Base-by-base conservation (phyloP, 1,140 invertebrate genomes). In the Dufourea novaeangliae region DNA sequence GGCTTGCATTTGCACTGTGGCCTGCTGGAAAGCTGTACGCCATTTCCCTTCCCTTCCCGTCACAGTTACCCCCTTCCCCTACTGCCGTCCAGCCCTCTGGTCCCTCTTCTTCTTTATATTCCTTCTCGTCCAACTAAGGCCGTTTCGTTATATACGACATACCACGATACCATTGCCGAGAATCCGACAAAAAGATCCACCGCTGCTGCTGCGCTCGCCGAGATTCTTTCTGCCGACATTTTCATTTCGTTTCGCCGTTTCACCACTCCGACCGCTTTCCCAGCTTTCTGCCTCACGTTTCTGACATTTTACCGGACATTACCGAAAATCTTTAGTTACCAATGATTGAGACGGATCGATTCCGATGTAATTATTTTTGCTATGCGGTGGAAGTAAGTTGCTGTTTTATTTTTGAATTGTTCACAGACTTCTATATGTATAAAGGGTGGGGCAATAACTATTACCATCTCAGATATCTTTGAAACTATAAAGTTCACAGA, bases 1-100 rank as follows among this genome's bases (percentile, higher is more conserved):
- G 81, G 83, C 64, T 76, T 84, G 86, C 84, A 83, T 87, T 87
- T 86, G 78, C 84, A 84, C 79, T 80, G 85, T 71, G 79, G 77
- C 77, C 78, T 64, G 79, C 37, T 44, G 75, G 77, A 76, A 82
- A 85, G 81, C 72, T 78, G 71, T 41, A 39, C 78, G 39, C 63
- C 62, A 20, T 62, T 59, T 68, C 46, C 32, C 61, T 17, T 14
- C 44, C 27, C 6, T 5, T 3, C 34, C 20, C 29, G n/a, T 22
- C 29, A 11, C 20, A 1, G 22, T 14, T 7, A 14, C 17, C 29
- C 12, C 32, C 61, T 1, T 6, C 32, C 27, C 27, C 22, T 32
- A n/a, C 32, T 5, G 7, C 46, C 46, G 20, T 17, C 20, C 54
- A 17, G 12, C 27, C 64, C 39, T 3, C 5, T 29, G 79, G 44